phyloP scores from a whole-genome alignment of 2,888 invertebrate genomes.

The Creontiades dilutus region DNA sequence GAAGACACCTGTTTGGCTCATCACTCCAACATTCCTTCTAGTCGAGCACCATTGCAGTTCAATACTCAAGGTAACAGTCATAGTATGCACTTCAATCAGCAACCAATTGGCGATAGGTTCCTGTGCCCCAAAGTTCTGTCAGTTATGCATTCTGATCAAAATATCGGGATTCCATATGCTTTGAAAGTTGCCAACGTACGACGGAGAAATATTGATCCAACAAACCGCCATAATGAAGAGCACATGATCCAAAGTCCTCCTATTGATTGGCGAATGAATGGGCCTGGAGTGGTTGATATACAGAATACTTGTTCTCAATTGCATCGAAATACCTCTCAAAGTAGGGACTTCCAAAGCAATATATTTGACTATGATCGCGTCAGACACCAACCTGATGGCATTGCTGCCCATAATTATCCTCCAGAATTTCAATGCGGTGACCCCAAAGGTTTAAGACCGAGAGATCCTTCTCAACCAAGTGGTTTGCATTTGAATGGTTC shows the following conservation, averaged over 20 bases:
- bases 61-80: not conserved
- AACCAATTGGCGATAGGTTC: not conserved
- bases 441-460: not conserved
- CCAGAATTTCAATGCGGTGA: not conserved
- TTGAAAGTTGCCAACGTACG: conserved; percentile 56
- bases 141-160: not conserved
- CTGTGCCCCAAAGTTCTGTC: conserved; percentile 9
- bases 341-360: not conserved
- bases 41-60: conserved; percentile 67
- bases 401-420: not conserved
- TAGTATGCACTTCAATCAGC: not conserved
- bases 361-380: not conserved
- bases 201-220: not conserved
- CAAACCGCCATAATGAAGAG: not conserved
- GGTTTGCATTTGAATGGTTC: not conserved
- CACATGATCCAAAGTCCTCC: conserved; percentile 22
- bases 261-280: not conserved
- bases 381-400: not conserved
- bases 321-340: not conserved
- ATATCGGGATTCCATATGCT: conserved; percentile 18
- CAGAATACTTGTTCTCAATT: not conserved
- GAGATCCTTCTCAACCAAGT: not conserved
- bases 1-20: conserved; percentile 54
- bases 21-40: conserved; percentile 61
- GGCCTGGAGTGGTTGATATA: not conserved